phyloP scores from a whole-genome alignment of 2,888 invertebrate species.

The Pandemis corylana region DNA sequence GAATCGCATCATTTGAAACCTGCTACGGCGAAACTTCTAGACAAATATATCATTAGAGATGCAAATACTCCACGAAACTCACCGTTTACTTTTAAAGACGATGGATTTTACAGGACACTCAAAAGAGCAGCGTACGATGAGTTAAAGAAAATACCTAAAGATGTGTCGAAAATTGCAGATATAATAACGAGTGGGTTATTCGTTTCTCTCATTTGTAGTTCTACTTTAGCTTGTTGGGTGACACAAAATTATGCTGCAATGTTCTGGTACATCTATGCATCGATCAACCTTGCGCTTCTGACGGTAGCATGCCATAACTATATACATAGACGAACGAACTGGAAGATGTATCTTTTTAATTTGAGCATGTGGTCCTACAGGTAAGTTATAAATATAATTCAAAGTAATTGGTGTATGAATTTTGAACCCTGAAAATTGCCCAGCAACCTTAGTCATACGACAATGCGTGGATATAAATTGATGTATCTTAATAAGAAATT shows the following conservation, averaged over 20 bases:
- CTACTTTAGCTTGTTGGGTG: conserved; percentile 57
- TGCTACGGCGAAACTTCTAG: conserved; percentile 84
- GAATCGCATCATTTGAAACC: conserved; percentile 83
- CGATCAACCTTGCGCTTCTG: conserved; percentile 84
- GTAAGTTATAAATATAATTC: conserved; percentile 58
- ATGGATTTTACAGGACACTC: conserved; percentile 90
- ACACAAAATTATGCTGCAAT: conserved; percentile 55
- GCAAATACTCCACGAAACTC: conserved; percentile 87
- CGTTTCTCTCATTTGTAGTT: conserved; percentile 57
- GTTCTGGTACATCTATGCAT: conserved; percentile 77
- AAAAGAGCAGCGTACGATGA: conserved; percentile 84
- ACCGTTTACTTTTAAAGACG: conserved; percentile 89
- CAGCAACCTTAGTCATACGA: too few relatives aligned
- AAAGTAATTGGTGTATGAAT: too few relatives aligned
- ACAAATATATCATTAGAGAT: conserved; percentile 87
- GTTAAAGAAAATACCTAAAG: conserved; percentile 80
- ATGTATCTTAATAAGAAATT: too few relatives aligned
- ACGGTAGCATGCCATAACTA: conserved; percentile 90
- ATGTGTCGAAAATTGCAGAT: conserved; percentile 53
- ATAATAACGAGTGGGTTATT: conserved; percentile 71
- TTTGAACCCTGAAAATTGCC: too few relatives aligned
- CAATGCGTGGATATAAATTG: too few relatives aligned
- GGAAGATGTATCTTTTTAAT: conserved; percentile 92
- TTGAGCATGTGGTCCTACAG: conserved; percentile 87
- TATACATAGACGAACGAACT: conserved; percentile 90